Evolutionary conservation across 2,888 invertebrate species (phyloP).

Genomic region (Antheraea assamensis): DNA sequence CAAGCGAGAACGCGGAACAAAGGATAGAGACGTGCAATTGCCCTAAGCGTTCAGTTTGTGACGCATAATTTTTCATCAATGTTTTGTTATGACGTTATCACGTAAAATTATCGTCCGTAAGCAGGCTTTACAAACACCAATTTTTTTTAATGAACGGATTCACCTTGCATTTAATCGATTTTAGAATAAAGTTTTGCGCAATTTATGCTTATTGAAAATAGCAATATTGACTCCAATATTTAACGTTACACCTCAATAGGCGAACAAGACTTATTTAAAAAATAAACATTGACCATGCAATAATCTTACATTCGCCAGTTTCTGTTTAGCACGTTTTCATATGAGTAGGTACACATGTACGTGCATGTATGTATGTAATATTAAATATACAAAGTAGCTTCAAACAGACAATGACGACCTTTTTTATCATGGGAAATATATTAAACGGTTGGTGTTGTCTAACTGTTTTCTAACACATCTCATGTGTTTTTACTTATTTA

Average conservation of each 20-base stretch:
- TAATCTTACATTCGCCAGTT: constrained; percentile 42
- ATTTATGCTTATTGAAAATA: constrained; percentile 31
- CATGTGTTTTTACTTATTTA: constrained; percentile 45
- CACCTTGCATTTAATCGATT: not conserved
- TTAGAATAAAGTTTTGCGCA: not conserved
- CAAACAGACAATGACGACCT: constrained; percentile 5
- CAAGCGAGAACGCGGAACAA: too few relatives aligned
- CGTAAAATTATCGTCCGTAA: too few relatives aligned
- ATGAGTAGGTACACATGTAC: constrained; percentile 16
- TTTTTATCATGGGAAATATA: constrained; percentile 35
- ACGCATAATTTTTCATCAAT: too few relatives aligned
- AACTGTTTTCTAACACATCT: too few relatives aligned
- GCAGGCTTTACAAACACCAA: too few relatives aligned
- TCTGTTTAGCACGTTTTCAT: constrained; percentile 49
- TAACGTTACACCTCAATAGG: constrained; percentile 39
- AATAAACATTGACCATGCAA: constrained; percentile 57
- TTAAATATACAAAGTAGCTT: not conserved
- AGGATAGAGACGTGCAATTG: too few relatives aligned
- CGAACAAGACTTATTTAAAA: constrained; percentile 43
- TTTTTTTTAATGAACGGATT: not conserved
- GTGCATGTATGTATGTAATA: not conserved
- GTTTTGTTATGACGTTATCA: too few relatives aligned
- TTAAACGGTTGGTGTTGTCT: constrained; percentile 40
- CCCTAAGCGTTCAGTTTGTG: too few relatives aligned
- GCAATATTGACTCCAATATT: constrained; percentile 50